phyloP scores from a whole-genome alignment of 2,797 vertebrate genomes.

The Macroramphosus scolopax region DNA sequence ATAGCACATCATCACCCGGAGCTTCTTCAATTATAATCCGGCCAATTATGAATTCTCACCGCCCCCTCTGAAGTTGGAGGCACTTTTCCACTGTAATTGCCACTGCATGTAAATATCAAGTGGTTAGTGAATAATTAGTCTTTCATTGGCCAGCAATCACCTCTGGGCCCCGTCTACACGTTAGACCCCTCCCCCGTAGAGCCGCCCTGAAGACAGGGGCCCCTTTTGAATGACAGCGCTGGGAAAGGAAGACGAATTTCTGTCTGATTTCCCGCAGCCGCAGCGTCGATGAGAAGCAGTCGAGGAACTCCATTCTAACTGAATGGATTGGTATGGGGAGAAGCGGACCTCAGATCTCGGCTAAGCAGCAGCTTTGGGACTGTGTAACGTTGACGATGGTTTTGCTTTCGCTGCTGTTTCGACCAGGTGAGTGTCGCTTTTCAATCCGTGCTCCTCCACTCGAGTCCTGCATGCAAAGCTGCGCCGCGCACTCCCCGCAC shows the following conservation, averaged over 20 bases:
- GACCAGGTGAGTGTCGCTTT: slow-evolving; percentile 73
- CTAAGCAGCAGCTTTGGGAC: slow-evolving; percentile 83
- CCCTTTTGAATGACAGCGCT: slow-evolving; percentile 78
- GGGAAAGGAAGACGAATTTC: slow-evolving; percentile 70
- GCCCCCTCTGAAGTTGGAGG: slow-evolving; percentile 14
- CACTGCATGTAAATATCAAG: slow-evolving; percentile 67
- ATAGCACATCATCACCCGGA: slow-evolving; percentile 16
- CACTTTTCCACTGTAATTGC: slow-evolving; percentile 61
- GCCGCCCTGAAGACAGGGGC: slow-evolving; percentile 70
- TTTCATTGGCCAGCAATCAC: slow-evolving; percentile 70
- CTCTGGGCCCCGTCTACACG: slow-evolving; percentile 54
- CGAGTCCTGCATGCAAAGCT: slow-evolving; percentile 34
- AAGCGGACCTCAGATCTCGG: slow-evolving; percentile 82
- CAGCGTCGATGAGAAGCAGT: slow-evolving; percentile 77
- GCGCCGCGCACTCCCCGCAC: slow-evolving; percentile 25
- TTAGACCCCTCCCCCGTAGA: slow-evolving; percentile 67
- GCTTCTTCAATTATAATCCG: slow-evolving; percentile 26
- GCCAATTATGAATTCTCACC: slow-evolving; percentile 36
- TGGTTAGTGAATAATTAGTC: slow-evolving; percentile 65
- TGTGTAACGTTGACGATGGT: slow-evolving; percentile 79
- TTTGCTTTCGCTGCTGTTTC: slow-evolving; percentile 76
- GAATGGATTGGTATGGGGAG: slow-evolving; percentile 88
- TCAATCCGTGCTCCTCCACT: slow-evolving; percentile 42
- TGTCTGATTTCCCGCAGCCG: slow-evolving; percentile 76
- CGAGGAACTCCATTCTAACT: slow-evolving; percentile 80